Evolutionary conservation across 2,888 invertebrate genomes (phyloP).

Genomic region (Xestia c-nigrum): DNA sequence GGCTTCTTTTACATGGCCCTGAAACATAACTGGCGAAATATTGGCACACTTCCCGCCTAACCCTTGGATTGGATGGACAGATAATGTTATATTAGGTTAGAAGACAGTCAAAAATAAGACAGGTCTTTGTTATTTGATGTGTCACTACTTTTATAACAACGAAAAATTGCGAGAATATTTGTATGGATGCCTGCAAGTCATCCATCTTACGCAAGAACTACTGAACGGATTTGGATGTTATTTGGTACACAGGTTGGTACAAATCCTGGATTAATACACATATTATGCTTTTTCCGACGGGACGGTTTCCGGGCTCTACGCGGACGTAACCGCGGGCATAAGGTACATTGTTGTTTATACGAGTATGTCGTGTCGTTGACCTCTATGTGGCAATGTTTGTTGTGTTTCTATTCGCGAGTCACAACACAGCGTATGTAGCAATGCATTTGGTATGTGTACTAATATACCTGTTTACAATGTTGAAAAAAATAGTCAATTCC

Average conservation of each 20-base stretch:
- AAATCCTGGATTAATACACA: no score
- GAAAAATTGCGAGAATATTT: not conserved
- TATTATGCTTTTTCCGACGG: no score
- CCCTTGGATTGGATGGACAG: not conserved
- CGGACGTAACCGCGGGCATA: not conserved
- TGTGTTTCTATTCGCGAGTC: constrained; percentile 17
- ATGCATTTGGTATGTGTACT: not conserved
- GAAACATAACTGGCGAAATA: not conserved
- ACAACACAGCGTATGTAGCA: constrained; percentile 5
- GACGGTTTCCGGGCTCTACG: not conserved
- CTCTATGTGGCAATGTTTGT: constrained; percentile 31
- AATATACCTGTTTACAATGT: not conserved
- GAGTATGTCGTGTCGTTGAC: constrained; percentile 23
- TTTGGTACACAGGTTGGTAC: not conserved
- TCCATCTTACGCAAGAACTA: not conserved
- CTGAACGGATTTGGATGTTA: not conserved
- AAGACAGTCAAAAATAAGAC: not conserved
- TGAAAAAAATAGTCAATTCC: constrained; percentile 15
- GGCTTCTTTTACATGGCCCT: no score
- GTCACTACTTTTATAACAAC: not conserved
- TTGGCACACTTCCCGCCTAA: no score
- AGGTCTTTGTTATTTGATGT: no score
- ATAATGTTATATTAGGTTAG: not conserved
- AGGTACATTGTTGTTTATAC: not conserved
- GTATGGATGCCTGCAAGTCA: no score